Evolutionary conservation across 1,140 invertebrate genomes (phyloP).

Genomic region (Vanessa atalanta): DNA sequence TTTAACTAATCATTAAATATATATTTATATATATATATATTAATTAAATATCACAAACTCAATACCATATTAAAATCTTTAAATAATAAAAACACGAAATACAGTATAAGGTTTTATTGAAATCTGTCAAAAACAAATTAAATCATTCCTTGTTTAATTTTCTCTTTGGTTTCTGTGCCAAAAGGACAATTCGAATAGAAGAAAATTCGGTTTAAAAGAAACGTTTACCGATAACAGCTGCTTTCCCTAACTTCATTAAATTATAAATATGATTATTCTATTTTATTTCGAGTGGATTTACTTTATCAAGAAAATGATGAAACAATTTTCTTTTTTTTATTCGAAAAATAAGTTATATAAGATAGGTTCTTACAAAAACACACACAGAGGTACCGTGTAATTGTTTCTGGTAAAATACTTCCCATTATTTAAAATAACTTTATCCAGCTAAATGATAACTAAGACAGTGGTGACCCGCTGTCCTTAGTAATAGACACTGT

Average conservation of each 20-base stretch:
- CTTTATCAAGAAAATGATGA: not conserved
- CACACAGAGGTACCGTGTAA: too few species aligned
- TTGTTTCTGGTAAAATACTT: too few species aligned
- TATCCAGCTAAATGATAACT: too few species aligned
- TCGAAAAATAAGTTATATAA: not conserved
- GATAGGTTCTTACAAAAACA: too few species aligned
- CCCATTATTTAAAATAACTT: too few species aligned
- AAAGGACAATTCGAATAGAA: not conserved
- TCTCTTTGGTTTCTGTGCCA: not conserved
- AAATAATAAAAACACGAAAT: not conserved
- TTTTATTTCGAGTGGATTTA: not conserved
- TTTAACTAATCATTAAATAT: too few species aligned
- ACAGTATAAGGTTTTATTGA: not conserved
- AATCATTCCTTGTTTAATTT: not conserved
- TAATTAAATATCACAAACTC: too few species aligned
- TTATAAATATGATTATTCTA: not conserved
- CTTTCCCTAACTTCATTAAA: conserved; percentile 2
- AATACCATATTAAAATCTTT: too few species aligned
- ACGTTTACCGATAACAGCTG: not conserved
- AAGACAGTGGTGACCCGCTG: too few species aligned
- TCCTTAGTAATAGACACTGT: too few species aligned
- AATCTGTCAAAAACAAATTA: not conserved
- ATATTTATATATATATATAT: too few species aligned
- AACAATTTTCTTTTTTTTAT: not conserved
- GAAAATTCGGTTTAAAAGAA: not conserved